Evolutionary conservation across 2,888 invertebrate species (phyloP).

Genomic region (Tricholauxania praeusta): DNA sequence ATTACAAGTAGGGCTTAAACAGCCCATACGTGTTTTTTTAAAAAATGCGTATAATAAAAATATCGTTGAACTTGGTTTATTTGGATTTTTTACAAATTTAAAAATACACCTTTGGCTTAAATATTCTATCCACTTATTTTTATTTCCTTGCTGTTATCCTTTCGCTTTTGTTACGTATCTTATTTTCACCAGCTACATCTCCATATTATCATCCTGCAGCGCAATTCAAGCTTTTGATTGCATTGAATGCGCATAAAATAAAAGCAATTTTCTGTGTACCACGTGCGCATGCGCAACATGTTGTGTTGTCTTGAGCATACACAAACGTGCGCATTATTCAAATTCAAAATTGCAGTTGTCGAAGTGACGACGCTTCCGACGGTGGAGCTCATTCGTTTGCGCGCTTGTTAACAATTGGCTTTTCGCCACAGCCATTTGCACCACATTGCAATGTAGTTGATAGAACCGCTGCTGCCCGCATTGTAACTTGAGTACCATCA

Average conservation of each 20-base stretch:
- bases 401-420: conserved; percentile 25
- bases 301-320: not conserved
- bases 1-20: too few species aligned
- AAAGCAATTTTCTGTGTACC: conserved; percentile 22
- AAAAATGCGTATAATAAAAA: too few species aligned
- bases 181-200: too few species aligned
- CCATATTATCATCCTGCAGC: too few species aligned
- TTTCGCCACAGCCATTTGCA: conserved; percentile 8
- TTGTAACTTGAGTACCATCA: conserved; percentile 1
- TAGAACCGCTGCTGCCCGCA: not conserved
- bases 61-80: too few species aligned
- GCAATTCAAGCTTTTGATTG: too few species aligned
- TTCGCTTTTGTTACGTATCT: too few species aligned
- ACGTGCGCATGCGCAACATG: conserved; percentile 29
- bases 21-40: too few species aligned
- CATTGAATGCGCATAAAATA: not conserved
- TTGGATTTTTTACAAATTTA: too few species aligned
- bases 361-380: conserved; percentile 6
- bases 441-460: conserved; percentile 10
- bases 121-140: too few species aligned
- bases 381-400: not conserved
- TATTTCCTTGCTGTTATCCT: too few species aligned
- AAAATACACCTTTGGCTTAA: too few species aligned
- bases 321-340: conserved; percentile 32
- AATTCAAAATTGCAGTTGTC: conserved; percentile 22